phyloP scores from a whole-genome alignment of 2,113 vertebrate species.

The Peromyscus californicus region DNA sequence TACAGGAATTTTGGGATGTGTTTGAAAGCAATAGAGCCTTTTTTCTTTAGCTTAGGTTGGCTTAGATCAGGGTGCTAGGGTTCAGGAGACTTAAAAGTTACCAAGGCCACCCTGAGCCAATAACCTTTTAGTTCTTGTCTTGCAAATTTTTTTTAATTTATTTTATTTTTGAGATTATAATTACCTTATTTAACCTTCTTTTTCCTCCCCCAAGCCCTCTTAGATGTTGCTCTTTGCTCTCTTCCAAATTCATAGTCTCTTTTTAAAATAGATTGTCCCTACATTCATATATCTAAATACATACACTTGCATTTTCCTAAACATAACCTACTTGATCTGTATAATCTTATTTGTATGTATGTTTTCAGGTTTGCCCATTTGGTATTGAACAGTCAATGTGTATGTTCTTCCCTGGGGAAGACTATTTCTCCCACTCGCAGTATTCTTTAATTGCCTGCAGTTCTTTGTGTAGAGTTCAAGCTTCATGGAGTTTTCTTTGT shows the following conservation, averaged over 20 bases:
- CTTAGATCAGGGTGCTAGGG: not conserved
- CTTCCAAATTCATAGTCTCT: not conserved
- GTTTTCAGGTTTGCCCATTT: not conserved
- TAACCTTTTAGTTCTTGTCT: not conserved
- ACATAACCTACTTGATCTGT: not conserved
- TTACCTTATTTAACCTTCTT: not conserved
- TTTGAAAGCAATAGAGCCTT: not conserved
- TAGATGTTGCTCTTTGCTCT: not conserved
- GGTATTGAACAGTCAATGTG: not conserved
- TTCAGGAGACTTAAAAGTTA: not conserved
- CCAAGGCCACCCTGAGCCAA: not conserved
- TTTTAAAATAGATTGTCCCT: not conserved
- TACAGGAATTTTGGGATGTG: not conserved
- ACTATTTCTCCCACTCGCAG: not conserved
- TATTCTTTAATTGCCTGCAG: not conserved
- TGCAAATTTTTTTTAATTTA: not conserved
- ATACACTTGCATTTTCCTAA: not conserved
- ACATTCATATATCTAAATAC: not conserved
- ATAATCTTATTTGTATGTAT: not conserved
- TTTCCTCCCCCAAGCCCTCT: not conserved
- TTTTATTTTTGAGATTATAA: not conserved
- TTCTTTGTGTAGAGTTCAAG: not conserved
- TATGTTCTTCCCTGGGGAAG: not conserved
- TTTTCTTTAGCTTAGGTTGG: not conserved
- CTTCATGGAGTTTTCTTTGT: not conserved